These are phyloP conservation scores for Stenotaenia linearis DNA, from an alignment of 2,888 invertebrate genomes.

Conservation along the genomic window DNA sequence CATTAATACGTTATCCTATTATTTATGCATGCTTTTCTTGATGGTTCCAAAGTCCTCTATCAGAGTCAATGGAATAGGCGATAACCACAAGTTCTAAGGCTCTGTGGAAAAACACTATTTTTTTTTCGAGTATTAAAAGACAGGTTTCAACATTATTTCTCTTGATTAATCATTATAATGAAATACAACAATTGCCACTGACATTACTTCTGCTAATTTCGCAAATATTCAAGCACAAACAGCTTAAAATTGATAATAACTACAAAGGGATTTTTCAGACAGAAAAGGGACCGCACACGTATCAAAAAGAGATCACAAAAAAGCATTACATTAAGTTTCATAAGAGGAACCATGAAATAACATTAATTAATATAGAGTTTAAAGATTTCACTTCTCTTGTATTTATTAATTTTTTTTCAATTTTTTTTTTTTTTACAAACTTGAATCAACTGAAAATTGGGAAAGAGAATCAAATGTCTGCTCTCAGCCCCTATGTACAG, in stretches of 20 bases:
- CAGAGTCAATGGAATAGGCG: constrained; percentile 17
- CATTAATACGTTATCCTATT: constrained; percentile 2
- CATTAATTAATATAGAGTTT: constrained; percentile 15
- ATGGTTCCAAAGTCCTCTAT: constrained; percentile 14
- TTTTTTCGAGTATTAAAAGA: constrained; percentile 22
- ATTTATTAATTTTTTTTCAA: neutral
- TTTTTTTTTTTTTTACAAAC: neutral
- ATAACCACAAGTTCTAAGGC: constrained; percentile 3
- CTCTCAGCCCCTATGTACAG: constrained; percentile 24
- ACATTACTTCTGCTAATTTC: constrained; percentile 8
- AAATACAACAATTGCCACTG: constrained; percentile 19
- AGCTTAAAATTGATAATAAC: constrained; percentile 20
- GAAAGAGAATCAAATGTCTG: constrained; percentile 15
- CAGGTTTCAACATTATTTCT: constrained; percentile 17
- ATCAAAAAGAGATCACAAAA: constrained; percentile 21
- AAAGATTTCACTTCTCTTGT: neutral
- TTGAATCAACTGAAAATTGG: constrained; percentile 13
- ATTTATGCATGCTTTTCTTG: constrained; percentile 21
- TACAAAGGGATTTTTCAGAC: neutral
- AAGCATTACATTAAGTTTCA: neutral
- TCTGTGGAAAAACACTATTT: constrained; percentile 12
- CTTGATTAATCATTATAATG: constrained; percentile 10
- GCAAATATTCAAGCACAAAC: constrained; percentile 24
- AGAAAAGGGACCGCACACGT: constrained; percentile 19
- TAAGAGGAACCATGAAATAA: constrained; percentile 21